Conservation (phyloP, 2,113 vertebrate species). For the Tenebrosternarchus preto region DNA sequence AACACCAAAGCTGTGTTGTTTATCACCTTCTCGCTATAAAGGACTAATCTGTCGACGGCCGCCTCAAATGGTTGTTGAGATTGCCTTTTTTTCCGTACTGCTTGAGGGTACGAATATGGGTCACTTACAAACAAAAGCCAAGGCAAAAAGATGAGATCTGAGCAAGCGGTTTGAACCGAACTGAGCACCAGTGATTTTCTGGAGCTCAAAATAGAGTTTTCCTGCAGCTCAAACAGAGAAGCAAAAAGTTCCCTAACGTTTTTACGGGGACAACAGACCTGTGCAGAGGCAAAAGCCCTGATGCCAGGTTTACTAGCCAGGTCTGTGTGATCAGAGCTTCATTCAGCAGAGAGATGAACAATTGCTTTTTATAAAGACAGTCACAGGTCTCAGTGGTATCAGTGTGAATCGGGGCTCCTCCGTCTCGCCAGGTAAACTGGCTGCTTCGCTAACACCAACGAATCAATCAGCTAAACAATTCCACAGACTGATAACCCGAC, state of each 20-base stretch:
- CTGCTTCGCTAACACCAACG: slow-evolving; percentile 43
- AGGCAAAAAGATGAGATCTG: no score
- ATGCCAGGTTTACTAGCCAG: background rate
- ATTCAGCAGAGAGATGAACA: background rate
- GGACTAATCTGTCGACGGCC: no score
- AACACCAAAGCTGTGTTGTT: no score
- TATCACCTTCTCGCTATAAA: no score
- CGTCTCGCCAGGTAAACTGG: slow-evolving; percentile 12
- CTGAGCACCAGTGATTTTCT: no score
- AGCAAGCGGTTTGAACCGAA: background rate
- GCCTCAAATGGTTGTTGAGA: no score
- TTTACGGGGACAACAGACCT: background rate
- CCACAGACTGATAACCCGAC: slow-evolving; percentile 37
- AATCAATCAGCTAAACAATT: slow-evolving; percentile 46
- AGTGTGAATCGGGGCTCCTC: background rate
- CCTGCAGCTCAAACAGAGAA: no score
- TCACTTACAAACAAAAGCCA: no score
- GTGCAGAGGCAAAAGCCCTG: background rate
- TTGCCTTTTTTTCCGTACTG: background rate
- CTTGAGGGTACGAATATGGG: no score
- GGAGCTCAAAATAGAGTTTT: no score
- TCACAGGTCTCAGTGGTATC: slow-evolving; percentile 4
- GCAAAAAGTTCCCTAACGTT: background rate
- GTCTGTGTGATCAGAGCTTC: background rate
- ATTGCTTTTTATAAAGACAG: slow-evolving; percentile 7